Percentiles rank a stretch among this genome's conserved stretches.
phyloP scores from a whole-genome alignment of 2,888 invertebrate genomes.

The Sycophila texana region DNA sequence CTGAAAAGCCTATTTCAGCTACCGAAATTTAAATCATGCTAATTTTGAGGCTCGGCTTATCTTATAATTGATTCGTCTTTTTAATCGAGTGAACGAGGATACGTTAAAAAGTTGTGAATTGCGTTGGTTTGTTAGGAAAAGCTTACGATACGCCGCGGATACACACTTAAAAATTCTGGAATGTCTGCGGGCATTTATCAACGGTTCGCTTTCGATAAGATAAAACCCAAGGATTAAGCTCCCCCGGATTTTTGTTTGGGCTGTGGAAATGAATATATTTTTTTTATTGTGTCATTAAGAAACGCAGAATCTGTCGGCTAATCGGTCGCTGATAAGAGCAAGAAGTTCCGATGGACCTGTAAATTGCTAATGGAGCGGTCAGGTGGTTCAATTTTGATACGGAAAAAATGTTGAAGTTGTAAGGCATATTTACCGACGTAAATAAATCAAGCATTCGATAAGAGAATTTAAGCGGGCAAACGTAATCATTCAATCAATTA shows the following conservation, averaged over 20 bases:
- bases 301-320: slow-evolving; percentile 32
- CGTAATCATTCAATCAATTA: slow-evolving; percentile 17
- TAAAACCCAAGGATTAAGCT: not conserved
- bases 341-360: slow-evolving; percentile 15
- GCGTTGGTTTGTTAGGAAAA: not conserved
- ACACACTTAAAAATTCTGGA: not conserved
- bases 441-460: slow-evolving; percentile 29
- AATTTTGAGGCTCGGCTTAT: too few species aligned
- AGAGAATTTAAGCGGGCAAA: slow-evolving; percentile 8
- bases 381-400: slow-evolving; percentile 16
- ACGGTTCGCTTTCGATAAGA: slow-evolving; percentile 13
- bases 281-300: slow-evolving; percentile 7
- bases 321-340: slow-evolving; percentile 29
- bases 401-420: not conserved
- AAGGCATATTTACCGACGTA: slow-evolving; percentile 10
- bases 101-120: too few species aligned
- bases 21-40: not conserved
- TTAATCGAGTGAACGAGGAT: too few species aligned
- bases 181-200: not conserved
- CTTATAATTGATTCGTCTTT: too few species aligned
- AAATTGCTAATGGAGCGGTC: slow-evolving; percentile 40
- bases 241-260: not conserved
- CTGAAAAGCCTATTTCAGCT: too few species aligned
- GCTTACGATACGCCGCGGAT: not conserved
- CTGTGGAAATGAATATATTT: not conserved